Percentiles rank a stretch among this genome's conserved stretches.
phyloP scores from a whole-genome alignment of 2,113 vertebrate genomes.

The Nibea coibor region DNA sequence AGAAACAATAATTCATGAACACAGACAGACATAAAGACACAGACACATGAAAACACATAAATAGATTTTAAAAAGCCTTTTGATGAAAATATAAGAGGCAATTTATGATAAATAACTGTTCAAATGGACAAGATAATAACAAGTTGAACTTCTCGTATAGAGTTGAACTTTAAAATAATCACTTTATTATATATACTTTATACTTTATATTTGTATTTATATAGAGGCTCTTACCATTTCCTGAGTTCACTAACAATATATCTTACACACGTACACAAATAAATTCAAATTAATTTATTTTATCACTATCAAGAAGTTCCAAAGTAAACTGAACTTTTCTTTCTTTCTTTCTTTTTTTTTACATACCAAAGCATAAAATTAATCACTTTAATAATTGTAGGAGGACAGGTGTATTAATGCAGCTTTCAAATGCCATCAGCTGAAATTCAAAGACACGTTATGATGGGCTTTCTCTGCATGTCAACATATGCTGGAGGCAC shows the following conservation, averaged over 20 bases:
- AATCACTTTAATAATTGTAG: conserved; percentile 36
- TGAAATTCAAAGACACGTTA: conserved; percentile 67
- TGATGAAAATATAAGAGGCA: not conserved
- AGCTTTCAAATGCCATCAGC: conserved; percentile 68
- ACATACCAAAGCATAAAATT: conserved; percentile 16
- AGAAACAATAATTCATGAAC: not conserved
- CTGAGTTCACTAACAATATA: not conserved
- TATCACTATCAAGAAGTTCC: conserved; percentile 25
- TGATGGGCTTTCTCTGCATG: conserved; percentile 68
- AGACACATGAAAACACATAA: not conserved
- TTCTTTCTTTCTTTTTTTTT: not conserved
- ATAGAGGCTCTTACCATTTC: not conserved
- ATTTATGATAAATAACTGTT: conserved; percentile 2
- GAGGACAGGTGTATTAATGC: conserved; percentile 59
- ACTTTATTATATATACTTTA: no score
- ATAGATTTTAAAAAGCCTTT: not conserved
- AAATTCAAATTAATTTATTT: not conserved
- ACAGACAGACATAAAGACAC: not conserved
- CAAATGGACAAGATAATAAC: not conserved
- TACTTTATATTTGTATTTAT: no score
- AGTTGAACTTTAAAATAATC: not conserved
- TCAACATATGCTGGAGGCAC: conserved; percentile 70
- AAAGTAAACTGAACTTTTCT: conserved; percentile 19
- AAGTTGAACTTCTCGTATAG: not conserved
- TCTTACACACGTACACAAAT: not conserved